Conservation (phyloP, 2,888 invertebrate genomes). For the Dryocosmus kuriphilus region DNA sequence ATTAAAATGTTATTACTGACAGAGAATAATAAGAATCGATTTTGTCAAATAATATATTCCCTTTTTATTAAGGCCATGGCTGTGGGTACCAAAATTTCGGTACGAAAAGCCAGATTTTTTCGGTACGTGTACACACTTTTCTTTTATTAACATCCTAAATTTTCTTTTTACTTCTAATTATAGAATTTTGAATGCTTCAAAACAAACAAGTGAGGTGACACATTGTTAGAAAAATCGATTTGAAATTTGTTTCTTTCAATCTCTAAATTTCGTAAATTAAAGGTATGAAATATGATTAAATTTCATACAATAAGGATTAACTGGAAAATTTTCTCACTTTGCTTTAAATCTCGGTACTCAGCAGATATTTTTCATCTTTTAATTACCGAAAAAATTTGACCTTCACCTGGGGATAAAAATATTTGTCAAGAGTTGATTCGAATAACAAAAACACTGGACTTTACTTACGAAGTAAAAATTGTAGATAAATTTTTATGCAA, state of each 20-base stretch:
- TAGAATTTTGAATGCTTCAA: too few species aligned
- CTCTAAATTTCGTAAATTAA: neutral
- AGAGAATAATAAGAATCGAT: neutral
- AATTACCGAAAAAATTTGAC: neutral
- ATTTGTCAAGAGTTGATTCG: constrained; percentile 12
- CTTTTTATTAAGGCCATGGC: too few species aligned
- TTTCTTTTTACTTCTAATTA: too few species aligned
- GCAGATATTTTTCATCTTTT: neutral
- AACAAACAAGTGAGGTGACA: too few species aligned
- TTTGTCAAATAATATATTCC: neutral
- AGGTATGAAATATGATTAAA: neutral
- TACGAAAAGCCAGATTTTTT: too few species aligned
- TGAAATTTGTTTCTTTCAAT: neutral
- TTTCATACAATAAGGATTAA: too few species aligned
- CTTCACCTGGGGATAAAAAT: neutral
- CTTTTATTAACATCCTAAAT: too few species aligned
- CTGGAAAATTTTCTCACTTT: neutral
- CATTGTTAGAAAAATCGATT: too few species aligned
- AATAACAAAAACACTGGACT: neutral
- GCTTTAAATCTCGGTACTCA: neutral
- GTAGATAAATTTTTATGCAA: neutral
- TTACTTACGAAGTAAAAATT: neutral
- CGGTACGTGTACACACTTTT: too few species aligned
- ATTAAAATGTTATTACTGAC: neutral
- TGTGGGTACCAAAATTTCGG: too few species aligned